Evolutionary conservation across 2,113 vertebrate genomes (phyloP).

Genomic region (Ochotona princeps): DNA sequence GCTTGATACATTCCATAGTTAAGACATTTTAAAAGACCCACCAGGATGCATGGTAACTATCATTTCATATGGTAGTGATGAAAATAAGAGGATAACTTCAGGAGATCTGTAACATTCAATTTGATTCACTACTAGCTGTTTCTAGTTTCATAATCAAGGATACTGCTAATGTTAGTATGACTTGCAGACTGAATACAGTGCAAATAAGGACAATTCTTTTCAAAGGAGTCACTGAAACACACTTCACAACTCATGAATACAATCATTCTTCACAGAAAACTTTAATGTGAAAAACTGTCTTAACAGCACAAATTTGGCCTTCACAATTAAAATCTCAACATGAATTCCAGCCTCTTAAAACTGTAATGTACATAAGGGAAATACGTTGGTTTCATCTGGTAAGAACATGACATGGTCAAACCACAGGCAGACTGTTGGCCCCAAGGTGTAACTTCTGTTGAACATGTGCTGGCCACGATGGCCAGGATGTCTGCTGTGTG

Average conservation of each 20-base stretch:
- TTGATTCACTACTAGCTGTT: slow-evolving; percentile 22
- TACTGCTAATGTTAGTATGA: not conserved
- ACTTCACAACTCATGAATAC: not conserved
- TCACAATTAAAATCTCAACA: slow-evolving; percentile 23
- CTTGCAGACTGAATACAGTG: slow-evolving; percentile 4
- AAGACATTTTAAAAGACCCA: not conserved
- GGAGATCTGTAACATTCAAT: not conserved
- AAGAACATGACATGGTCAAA: not conserved
- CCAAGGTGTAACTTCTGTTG: not conserved
- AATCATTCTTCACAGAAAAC: slow-evolving; percentile 55
- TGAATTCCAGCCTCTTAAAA: slow-evolving; percentile 32
- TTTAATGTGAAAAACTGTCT: slow-evolving; percentile 67
- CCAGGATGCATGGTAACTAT: not conserved
- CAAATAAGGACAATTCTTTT: not conserved
- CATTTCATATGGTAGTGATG: slow-evolving; percentile 1
- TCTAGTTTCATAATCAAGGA: not conserved
- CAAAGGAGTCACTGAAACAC: slow-evolving; percentile 12
- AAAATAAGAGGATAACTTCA: not conserved
- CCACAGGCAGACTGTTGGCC: not conserved
- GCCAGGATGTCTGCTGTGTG: not conserved
- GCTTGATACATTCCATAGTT: not conserved
- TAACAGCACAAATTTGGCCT: slow-evolving; percentile 35
- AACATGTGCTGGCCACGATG: not conserved
- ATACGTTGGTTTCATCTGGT: slow-evolving; percentile 7
- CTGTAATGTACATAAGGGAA: not conserved